Base-by-base conservation (phyloP, 2,797 vertebrate genomes). In the Scomberomorus guttatus region DNA sequence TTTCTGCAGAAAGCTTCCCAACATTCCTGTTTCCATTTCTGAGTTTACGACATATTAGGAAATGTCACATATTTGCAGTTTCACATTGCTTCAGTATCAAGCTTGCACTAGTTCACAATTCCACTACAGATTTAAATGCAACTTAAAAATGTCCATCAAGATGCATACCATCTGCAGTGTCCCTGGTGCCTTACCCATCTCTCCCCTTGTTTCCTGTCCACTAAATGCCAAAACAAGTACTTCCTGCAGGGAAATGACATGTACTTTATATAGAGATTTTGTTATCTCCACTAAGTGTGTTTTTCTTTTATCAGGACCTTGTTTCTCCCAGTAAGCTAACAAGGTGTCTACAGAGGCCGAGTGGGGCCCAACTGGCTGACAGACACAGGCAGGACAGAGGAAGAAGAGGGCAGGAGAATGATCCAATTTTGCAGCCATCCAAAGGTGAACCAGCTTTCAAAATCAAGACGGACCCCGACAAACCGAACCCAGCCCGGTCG, bases 381-480 rank as follows among this genome's bases (percentile, higher is more conserved):
- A 94, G 56, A 71, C 88, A 1, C 90, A 90, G 79, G 78, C 90
- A 8, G 88, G 95, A 77, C 79, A 77, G 80, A 83, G 83, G 81
- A 44, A 32, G 72, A 66, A 1, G n/a, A 60, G 20, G 1, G 0
- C 37, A 15, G 17, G 71, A 75, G 11, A n/a, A 6, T 0, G 55
- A 71, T 44, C 27, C 2, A 0, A 32, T 20, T 32, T 1, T 24
- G 0, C 57, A n/a, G 6, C 24, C 34, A 1, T 3, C 32, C 10
- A 63, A 29, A 56, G 5, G 0, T 0, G 66, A 85, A 34, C 32
- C n/a, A 0, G 6, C 14, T 1, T 17, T 75, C 42, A 56, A 62
- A 27, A 71, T 89, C 78, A 97, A 97, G 95, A 92, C 93, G 11
- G 97, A 97, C 88, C 96, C 96, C 14, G 87, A 95, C 39, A 94